Evolutionary conservation across 2,888 invertebrate species (phyloP), one percentile per base, ranked within the genome.

Genomic region (Gymnocheta viridis): DNA sequence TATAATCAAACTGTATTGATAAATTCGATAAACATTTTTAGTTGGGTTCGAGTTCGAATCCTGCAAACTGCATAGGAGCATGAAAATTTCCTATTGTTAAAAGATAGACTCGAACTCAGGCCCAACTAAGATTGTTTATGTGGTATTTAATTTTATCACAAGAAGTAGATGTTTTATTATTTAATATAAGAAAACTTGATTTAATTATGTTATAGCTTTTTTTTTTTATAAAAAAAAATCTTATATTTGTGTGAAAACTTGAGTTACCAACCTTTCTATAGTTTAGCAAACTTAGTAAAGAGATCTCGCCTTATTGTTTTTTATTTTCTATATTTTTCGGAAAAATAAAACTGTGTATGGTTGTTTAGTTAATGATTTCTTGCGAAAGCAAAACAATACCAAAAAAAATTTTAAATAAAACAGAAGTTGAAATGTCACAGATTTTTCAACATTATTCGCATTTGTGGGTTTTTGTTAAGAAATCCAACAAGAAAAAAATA

Each of bases 161-260:
- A n/a, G 27, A 27, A n/a, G 4, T 41, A n/a, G 4, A 7, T 7
- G 24, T 44, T 17, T 29, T 47, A 17, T 35, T 47, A 66, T 44
- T 64, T n/a, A 29, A 9, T 29, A 56, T 29, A 29, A 56, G 54
- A 56, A 3, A 56, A 51, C 19, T 22, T 35, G 4, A 58, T 4
- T 35, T 58, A 56, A 56, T 35, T 58, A 58, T 58, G 19, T 58
- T 32, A 32, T 17, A 19, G 9, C 4, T 0, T 60, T 60, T 60
- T 49, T 19, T 0, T 58, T 32, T 5, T 4, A 17, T 17, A 56
- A 6, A 32, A 22, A 32, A 19, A 7, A 5, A 38, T n/a, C 19
- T 29, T 19, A 60, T 60, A 47, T 66, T 85, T 86, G 83, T 86
- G 86, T 86, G 86, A 85, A 86, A 82, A 86, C 82, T 86, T 83